Percentiles rank a stretch among this genome's conserved stretches.
Evolutionary conservation across 1,140 invertebrate genomes (phyloP).

Genomic region (Drosophila chauvacae): DNA sequence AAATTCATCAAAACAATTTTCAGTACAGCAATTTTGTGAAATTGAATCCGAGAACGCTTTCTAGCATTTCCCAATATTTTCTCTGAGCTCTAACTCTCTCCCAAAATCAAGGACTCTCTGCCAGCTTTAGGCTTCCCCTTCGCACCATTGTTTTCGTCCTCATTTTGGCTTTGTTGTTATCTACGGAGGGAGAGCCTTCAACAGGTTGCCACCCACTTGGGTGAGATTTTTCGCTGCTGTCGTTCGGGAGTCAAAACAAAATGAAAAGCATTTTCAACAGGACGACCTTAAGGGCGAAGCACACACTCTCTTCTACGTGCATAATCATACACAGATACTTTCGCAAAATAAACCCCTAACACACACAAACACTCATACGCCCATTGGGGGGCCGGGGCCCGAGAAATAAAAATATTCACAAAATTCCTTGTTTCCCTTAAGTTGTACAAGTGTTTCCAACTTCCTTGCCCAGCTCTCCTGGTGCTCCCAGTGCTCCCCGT

Average conservation of each 20-base stretch:
- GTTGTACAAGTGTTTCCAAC: constrained; percentile 71
- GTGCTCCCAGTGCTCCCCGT: background rate
- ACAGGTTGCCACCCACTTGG: constrained; percentile 73
- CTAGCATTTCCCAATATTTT: constrained; percentile 16
- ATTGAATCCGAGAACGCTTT: background rate
- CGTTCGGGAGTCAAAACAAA: constrained; percentile 53
- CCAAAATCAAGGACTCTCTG: constrained; percentile 14
- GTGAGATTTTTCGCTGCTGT: constrained; percentile 21
- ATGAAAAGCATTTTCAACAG: constrained; percentile 61
- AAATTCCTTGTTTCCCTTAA: constrained; percentile 69
- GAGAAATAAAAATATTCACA: constrained; percentile 46
- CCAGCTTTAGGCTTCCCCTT: constrained; percentile 14
- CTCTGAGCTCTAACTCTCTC: background rate
- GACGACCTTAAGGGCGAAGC: constrained; percentile 36
- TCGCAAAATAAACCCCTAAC: constrained; percentile 28
- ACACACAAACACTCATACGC: constrained; percentile 17
- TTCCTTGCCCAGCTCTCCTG: constrained; percentile 13
- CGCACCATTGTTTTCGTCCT: constrained; percentile 9
- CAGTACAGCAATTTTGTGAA: background rate
- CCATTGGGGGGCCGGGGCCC: constrained; percentile 5
- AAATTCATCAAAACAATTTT: background rate
- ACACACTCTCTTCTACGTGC: constrained; percentile 22
- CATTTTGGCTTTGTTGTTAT: constrained; percentile 44
- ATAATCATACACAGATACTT: constrained; percentile 38
- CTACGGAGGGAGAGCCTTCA: constrained; percentile 54